These are phyloP conservation scores for Strigamia crassipes DNA, from an alignment of 2,888 invertebrate species.

Conservation along the genomic window DNA sequence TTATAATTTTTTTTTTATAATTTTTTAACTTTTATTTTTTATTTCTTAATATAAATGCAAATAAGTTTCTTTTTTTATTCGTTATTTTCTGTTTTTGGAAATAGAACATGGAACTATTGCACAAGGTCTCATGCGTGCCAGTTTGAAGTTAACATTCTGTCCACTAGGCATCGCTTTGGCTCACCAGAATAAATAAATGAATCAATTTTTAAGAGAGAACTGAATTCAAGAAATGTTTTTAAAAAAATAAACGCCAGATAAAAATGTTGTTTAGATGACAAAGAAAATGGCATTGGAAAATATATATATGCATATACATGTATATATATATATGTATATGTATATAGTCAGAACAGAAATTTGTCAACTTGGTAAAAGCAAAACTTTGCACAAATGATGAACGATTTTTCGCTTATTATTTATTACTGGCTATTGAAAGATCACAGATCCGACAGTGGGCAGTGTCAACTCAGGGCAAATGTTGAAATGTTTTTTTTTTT, in stretches of 20 bases:
- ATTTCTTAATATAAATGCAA: constrained; percentile 42
- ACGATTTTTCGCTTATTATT: constrained; percentile 34
- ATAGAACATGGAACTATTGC: constrained; percentile 45
- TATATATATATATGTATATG: neutral
- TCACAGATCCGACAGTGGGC: constrained; percentile 46
- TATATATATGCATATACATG: neutral
- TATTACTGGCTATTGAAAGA: constrained; percentile 46
- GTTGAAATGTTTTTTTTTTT: constrained; percentile 32
- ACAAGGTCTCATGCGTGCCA: constrained; percentile 32
- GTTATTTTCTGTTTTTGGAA: neutral
- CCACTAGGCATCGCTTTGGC: constrained; percentile 47
- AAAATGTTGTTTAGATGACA: constrained; percentile 15
- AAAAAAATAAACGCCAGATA: constrained; percentile 1
- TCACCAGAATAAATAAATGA: constrained; percentile 45
- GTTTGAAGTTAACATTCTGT: constrained; percentile 48
- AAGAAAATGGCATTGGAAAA: neutral
- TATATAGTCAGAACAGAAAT: neutral
- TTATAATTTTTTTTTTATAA: neutral
- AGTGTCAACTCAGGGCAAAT: constrained; percentile 44
- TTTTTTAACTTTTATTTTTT: constrained; percentile 16
- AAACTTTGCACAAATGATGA: constrained; percentile 13
- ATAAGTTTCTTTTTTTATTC: constrained; percentile 31
- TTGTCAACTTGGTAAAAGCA: constrained; percentile 13
- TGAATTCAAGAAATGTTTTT: neutral
- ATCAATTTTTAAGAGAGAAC: neutral